Evolutionary conservation across 1,140 invertebrate species (phyloP), one percentile per base, ranked within the genome.

Genomic region (Lordiphosa collinella): DNA sequence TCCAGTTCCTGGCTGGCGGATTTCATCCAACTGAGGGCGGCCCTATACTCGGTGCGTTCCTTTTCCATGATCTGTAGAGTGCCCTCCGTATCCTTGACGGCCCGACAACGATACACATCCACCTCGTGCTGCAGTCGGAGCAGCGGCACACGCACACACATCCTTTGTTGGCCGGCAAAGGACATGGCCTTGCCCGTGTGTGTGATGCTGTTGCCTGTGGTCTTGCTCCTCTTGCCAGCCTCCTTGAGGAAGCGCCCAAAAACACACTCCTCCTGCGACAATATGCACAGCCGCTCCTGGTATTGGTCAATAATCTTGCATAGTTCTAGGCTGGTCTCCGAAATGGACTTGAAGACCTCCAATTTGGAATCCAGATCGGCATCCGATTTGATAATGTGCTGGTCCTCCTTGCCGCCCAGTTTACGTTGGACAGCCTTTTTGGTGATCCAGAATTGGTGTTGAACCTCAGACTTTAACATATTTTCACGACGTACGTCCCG

Each of bases 1-100:
- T 99, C 98, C 11, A 99, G 90, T 89, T 99, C 95, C 67, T 96
- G 94, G 50, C 97, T 99, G 2, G 97, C 93, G 65, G 98, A 68
- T 90, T 99, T 99, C 98, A 99, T 99, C 98, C 99, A 99, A 80
- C 96, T 94, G 1, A 99, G 91, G 1, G 97, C 96, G 0, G 97
- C 98, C 52, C 96, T 91, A 89, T 99, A 99, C 75, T 99, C 97
- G n/a, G 96, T 98, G 51, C 99, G 92, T 2, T 95, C 92, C 86
- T 95, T 96, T 89, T 99, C 98, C 96, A 99, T 99, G 3, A 52
- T 37, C 13, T 86, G 72, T 11, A 89, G 52, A 5, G 97, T 99
- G 37, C 93, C 91, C 10, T 95, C 90, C 14, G 98, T 99, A 89
- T 99, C 99, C 40, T 95, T 94, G 0, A 99, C 95, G 1, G 98